These are phyloP conservation scores for Melanotaenia boesemani DNA, from an alignment of 2,797 vertebrate species.

Conservation along the genomic window DNA sequence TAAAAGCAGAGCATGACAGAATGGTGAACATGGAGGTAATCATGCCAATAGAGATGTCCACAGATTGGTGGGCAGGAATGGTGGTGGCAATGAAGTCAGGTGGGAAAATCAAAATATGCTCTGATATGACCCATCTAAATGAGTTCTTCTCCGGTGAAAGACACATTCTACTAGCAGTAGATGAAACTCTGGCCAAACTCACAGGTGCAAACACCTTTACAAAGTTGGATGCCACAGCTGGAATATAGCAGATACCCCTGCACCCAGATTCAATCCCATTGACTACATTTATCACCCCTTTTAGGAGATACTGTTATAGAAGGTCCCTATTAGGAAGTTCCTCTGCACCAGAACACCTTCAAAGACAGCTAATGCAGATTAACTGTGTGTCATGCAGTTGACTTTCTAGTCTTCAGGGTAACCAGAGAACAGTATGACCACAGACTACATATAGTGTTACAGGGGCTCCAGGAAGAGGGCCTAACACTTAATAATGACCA, in stretches of 20 bases:
- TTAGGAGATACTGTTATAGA: slow-evolving; percentile 5
- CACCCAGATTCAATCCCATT: no score
- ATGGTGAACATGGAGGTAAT: no score
- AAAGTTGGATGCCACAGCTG: slow-evolving; percentile 10
- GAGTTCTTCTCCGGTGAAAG: background rate
- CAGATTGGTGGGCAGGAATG: slow-evolving; percentile 11
- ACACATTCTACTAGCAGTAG: background rate
- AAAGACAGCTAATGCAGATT: slow-evolving; percentile 17
- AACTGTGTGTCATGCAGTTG: slow-evolving; percentile 2
- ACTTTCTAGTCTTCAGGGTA: slow-evolving; percentile 1
- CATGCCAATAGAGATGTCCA: background rate
- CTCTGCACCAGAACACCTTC: slow-evolving; percentile 7
- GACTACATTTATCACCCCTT: slow-evolving; percentile 11
- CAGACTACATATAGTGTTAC: slow-evolving; percentile 3
- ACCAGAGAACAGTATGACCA: slow-evolving; percentile 3
- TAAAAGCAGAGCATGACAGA: no score
- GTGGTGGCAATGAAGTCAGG: background rate
- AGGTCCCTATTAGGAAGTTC: slow-evolving; percentile 11
- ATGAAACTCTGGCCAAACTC: slow-evolving; percentile 8
- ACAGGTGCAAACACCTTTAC: background rate
- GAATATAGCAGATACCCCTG: slow-evolving; percentile 10
- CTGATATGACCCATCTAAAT: slow-evolving; percentile 6
- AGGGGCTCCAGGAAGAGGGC: slow-evolving; percentile 1
- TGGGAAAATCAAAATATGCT: slow-evolving; percentile 2
- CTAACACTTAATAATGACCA: slow-evolving; percentile 12